Evolutionary conservation across 2,797 vertebrate species (phyloP).

Genomic region (Sarcoramphus papa): DNA sequence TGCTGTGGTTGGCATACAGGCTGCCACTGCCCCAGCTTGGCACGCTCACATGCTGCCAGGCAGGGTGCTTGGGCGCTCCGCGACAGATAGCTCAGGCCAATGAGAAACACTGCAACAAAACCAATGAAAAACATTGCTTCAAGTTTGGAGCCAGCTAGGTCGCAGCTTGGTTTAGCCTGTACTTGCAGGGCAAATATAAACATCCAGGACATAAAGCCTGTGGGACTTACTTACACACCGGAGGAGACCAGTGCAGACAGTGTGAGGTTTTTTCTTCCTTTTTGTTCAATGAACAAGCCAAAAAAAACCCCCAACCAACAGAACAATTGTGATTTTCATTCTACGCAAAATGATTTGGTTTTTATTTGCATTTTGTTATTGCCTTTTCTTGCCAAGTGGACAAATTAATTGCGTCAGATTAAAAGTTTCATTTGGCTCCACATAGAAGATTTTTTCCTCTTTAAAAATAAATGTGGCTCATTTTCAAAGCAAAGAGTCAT

Average conservation of each 20-base stretch:
- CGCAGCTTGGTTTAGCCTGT: not conserved
- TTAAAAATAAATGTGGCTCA: not conserved
- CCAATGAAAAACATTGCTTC: not conserved
- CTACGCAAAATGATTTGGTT: not conserved
- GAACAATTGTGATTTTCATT: not conserved
- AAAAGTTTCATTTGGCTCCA: not conserved
- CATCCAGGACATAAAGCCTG: not conserved
- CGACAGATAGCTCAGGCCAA: not conserved
- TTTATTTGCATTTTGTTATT: not conserved
- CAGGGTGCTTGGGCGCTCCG: not conserved
- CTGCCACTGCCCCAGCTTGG: not conserved
- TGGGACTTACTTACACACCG: not conserved
- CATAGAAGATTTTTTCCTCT: not conserved
- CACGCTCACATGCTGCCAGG: not conserved
- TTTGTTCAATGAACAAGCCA: not conserved
- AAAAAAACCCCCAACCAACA: not conserved
- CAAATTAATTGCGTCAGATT: not conserved
- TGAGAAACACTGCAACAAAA: not conserved
- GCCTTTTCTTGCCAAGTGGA: not conserved
- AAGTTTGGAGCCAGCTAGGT: not conserved
- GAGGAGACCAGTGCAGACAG: not conserved
- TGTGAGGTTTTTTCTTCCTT: not conserved
- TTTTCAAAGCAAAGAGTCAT: conserved; percentile 5
- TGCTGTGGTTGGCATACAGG: not conserved
- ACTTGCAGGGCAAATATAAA: not conserved